Base-by-base conservation (phyloP, 2,113 vertebrate genomes). In the Pseudolaguvia tuberculata region DNA sequence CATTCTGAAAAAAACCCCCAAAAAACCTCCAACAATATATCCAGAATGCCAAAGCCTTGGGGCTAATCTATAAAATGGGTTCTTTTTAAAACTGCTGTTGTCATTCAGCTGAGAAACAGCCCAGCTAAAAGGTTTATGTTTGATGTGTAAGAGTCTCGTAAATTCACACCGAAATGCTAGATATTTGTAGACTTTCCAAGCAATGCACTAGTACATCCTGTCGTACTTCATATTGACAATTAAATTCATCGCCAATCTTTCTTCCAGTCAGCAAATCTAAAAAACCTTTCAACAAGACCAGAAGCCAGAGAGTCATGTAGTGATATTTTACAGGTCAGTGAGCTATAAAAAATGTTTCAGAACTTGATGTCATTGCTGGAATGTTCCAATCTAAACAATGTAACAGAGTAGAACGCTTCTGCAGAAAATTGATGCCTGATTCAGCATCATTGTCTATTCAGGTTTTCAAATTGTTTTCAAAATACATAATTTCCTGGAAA, bases 1-100 rank as follows among this genome's bases (percentile, higher is more conserved):
- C 31, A 13, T 21, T n/a, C 10, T 29, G 42, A 62, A 57, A 25
- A 45, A 35, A 58, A 27, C 52, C n/a, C n/a, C n/a, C n/a, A 35
- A 35, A 35, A 35, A 35, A 35, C 31, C n/a, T n/a, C n/a, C n/a
- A n/a, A n/a, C n/a, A 57, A 67, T 67, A 66, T 67, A 75, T 56
- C 62, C 25, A 47, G n/a, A 56, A 14, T 25, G 52, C 35, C 25
- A 59, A 59, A 55, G 42, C 52, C 29, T 59, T n/a, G 8, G 7
- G 15, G 55, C 23, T 1, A 48, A 35, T 21, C 15, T 57, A 50
- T 21, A 25, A 21, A 42, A 63, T 74, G n/a, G 29, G 47, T 14
- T 59, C 48, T 62, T 66, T 42, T 45, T 29, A 72, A 42, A 9
- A 7, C 17, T 50, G 9, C 15, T 68, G 20, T n/a, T 35, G 20